Evolutionary conservation across 2,797 vertebrate species (phyloP), one percentile per base, ranked within the genome.

Genomic region (Hozukius guyotensis): DNA sequence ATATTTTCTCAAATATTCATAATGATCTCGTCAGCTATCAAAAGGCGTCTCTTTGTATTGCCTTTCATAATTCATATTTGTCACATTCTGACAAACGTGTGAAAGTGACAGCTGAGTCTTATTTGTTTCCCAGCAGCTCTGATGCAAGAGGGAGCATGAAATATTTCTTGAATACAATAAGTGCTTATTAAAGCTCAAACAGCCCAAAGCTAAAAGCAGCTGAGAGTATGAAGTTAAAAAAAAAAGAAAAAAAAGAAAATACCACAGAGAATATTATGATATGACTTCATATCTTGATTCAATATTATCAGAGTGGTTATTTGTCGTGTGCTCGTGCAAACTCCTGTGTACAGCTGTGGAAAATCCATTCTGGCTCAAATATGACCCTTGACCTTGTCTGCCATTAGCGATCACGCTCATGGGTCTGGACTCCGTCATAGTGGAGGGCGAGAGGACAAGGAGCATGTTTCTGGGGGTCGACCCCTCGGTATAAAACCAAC

Each of bases 291-390:
- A 75, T 91, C 75, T 80, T 59, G 29, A 83, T 78, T 83, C 56
- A 34, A 42, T 85, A 86, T 83, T 85, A 88, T 82, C 66, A 75
- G 75, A 90, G 87, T 82, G 69, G 82, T 87, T 84, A 81, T 85
- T 80, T 63, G 80, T 91, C 71, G 72, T 72, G 72, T 87, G 88
- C 81, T 90, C 70, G 29, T 83, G 83, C 83, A 87, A 80, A 89
- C 80, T 76, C 81, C 70, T 80, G 75, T 77, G 67, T 82, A 78
- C 88, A 91, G 80, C 83, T 91, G 88, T 85, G 87, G 85, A 87
- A 90, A 94, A 93, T 88, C 89, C 88, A 93, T 92, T 81, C 79
- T 57, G 85, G 78, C 85, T 90, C 81, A 85, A 81, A 87, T 72
- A 9, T 71, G 87, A 93, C 87, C 90, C 20, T 66, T 36, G 80